Base-by-base conservation (phyloP, 2,888 invertebrate species). In the Notocelia uddmanniana region DNA sequence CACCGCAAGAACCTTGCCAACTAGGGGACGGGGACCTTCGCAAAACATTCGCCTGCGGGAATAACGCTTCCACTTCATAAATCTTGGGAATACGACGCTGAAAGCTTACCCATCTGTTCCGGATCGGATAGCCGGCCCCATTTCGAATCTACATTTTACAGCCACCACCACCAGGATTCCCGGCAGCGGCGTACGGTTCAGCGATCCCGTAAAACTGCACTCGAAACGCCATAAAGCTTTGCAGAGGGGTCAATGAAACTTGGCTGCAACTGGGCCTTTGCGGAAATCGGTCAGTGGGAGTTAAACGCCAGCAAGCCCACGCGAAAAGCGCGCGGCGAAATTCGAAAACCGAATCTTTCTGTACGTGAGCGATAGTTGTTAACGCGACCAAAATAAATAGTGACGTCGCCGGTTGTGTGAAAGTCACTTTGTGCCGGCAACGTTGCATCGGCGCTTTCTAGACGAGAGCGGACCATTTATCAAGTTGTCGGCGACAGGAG, bases 1-100 rank as follows among this genome's bases (percentile, higher is more conserved):
- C 87, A 86, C 79, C 78, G 79, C 75, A 83, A 79, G 81, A 83
- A 81, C 80, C 77, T 83, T 83, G 83, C 84, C 85, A 76, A 70
- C 68, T 74, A 74, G 66, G 73, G 69, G 62, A 67, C 71, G 52
- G 48, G 60, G 67, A 72, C 48, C 67, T 60, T 23, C 34, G 18
- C 23, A 31, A 71, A 48, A 64, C 57, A 58, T 64, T 67, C 37
- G 23, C 23, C 34, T 18, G 66, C 54, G 34, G 54, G 26, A 59
- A 69, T 57, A 62, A 48, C 62, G 59, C 41, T 45, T 59, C 52
- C 52, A 26, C 19, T 52, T 50, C 57, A 58, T 71, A 60, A 60
- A 55, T 72, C 34, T 45, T 19, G 26, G 60, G 26, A 54, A 54
- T 41, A 19, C 68, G 69, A 74, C 11, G 60, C 23, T 26, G 37